Evolutionary conservation across 2,888 invertebrate species (phyloP).

Genomic region (Stictocephala bisonia): DNA sequence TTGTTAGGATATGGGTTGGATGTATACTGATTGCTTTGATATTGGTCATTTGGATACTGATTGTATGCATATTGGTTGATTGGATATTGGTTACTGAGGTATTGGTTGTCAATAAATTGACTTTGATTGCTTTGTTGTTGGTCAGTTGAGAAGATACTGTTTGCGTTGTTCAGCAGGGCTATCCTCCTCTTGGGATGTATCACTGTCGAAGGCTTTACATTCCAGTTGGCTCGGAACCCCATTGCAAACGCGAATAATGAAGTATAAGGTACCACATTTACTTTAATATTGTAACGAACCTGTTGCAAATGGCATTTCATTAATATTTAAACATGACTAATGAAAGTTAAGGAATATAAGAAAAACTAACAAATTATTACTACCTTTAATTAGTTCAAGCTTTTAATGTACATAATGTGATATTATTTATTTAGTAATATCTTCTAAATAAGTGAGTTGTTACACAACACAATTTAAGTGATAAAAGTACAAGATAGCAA

Average conservation of each 20-base stretch:
- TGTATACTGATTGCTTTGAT: neutral
- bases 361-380: no score
- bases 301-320: neutral
- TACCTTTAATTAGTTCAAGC: no score
- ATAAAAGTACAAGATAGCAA: no score
- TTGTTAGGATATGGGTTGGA: constrained; percentile 8
- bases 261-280: constrained; percentile 50
- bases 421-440: no score
- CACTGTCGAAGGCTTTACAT: constrained; percentile 29
- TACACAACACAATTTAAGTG: no score
- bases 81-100: neutral
- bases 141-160: neutral
- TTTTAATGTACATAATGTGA: no score
- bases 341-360: no score
- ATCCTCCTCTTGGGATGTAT: neutral
- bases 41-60: neutral
- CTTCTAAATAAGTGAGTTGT: no score
- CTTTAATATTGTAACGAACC: constrained; percentile 48
- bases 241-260: constrained; percentile 49
- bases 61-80: constrained; percentile 7
- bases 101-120: neutral
- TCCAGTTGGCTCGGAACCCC: constrained; percentile 51
- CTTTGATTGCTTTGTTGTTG: no score
- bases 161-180: neutral
- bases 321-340: no score